These are phyloP conservation scores for Andrena flavipes DNA, from an alignment of 2,888 invertebrate species.

Conservation along the genomic window DNA sequence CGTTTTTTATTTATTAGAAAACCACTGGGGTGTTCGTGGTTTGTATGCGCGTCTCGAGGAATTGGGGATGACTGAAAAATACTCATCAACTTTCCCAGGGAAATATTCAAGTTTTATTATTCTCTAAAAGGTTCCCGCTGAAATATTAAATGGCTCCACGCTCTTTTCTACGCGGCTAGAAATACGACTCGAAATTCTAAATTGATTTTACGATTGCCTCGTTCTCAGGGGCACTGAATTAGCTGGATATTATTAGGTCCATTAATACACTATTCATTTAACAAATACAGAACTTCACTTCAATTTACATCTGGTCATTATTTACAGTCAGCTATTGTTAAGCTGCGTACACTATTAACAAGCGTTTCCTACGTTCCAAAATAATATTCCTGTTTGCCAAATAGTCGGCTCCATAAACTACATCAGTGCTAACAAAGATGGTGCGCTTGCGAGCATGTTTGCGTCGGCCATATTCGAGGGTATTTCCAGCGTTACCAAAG, in stretches of 20 bases:
- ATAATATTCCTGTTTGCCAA: too few relatives aligned
- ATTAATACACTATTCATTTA: conserved; percentile 18
- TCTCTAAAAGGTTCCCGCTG: background rate
- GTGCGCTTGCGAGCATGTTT: too few relatives aligned
- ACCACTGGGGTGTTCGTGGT: background rate
- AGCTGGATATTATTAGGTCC: background rate
- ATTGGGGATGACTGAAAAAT: background rate
- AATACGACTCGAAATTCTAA: background rate
- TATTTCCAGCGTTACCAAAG: too few relatives aligned
- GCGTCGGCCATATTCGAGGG: too few relatives aligned
- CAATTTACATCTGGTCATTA: too few relatives aligned
- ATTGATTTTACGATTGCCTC: background rate
- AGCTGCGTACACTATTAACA: too few relatives aligned
- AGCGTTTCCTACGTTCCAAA: too few relatives aligned
- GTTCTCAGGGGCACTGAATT: background rate
- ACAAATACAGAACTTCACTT: background rate
- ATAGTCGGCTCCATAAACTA: too few relatives aligned
- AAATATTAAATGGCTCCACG: background rate
- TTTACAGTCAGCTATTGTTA: too few relatives aligned
- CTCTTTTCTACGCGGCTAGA: background rate
- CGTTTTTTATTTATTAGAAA: background rate
- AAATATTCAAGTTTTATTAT: too few relatives aligned
- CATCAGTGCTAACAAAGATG: too few relatives aligned
- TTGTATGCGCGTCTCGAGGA: background rate
- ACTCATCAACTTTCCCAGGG: background rate